A percentile compares a stretch with the other conserved stretches of the same genome.
Conservation (phyloP, 1,140 invertebrate genomes). For the Halyomorpha halys region DNA sequence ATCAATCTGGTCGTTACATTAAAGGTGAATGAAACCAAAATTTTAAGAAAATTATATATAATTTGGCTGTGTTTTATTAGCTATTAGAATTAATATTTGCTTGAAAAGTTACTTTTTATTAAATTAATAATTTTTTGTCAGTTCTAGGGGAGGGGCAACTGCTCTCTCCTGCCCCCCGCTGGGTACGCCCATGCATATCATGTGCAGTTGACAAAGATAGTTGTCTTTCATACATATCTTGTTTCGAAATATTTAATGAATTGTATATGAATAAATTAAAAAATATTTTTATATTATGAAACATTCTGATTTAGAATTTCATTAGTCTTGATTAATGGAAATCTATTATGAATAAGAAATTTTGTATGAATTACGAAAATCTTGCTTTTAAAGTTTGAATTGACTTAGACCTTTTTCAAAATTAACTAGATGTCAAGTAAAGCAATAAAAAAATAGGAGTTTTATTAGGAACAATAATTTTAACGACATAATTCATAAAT, state of each 20-base stretch:
- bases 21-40: too few species aligned
- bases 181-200: too few species aligned
- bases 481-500: slow-evolving; percentile 6
- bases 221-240: too few species aligned
- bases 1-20: too few species aligned
- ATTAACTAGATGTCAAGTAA: slow-evolving; percentile 8
- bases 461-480: slow-evolving; percentile 10
- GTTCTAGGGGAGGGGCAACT: too few species aligned
- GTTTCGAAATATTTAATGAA: slow-evolving; percentile 10
- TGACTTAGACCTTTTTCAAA: slow-evolving; percentile 14
- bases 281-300: slow-evolving; percentile 12
- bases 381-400: slow-evolving; percentile 10
- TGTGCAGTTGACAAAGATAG: too few species aligned
- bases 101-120: too few species aligned
- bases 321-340: slow-evolving; percentile 16
- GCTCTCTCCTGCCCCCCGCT: too few species aligned
- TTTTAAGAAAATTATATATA: too few species aligned
- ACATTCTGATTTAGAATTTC: not conserved
- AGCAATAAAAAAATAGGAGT: slow-evolving; percentile 7
- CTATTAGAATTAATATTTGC: too few species aligned
- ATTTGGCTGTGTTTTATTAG: too few species aligned
- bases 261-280: slow-evolving; percentile 12
- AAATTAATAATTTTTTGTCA: too few species aligned
- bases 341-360: slow-evolving; percentile 1
- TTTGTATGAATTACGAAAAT: slow-evolving; percentile 7